Percentiles rank a stretch among this genome's conserved stretches.
Evolutionary conservation across 2,888 invertebrate genomes (phyloP).

Genomic region (Apoderus coryli): DNA sequence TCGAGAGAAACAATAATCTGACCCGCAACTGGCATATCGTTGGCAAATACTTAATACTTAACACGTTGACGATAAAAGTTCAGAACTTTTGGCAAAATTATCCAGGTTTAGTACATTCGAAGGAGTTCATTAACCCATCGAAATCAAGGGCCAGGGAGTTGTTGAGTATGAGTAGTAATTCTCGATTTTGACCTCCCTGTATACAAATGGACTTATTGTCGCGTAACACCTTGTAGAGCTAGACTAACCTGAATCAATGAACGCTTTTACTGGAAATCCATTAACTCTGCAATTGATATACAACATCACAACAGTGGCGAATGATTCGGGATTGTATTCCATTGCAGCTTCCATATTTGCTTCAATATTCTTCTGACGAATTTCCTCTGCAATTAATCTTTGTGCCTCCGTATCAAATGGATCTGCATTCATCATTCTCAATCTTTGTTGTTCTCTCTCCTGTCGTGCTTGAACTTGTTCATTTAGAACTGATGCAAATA

Average conservation of each 20-base stretch:
- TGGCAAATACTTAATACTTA: too few relatives aligned
- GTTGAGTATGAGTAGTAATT: too few relatives aligned
- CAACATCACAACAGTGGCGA: constrained; percentile 95
- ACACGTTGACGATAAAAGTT: too few relatives aligned
- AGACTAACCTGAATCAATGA: constrained; percentile 83
- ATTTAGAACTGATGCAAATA: constrained; percentile 61
- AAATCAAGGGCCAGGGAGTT: too few relatives aligned
- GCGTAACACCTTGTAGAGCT: too few relatives aligned
- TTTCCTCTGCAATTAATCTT: constrained; percentile 88
- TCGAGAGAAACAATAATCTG: too few relatives aligned
- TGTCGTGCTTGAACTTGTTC: constrained; percentile 73
- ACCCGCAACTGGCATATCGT: too few relatives aligned
- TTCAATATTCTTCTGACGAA: constrained; percentile 89
- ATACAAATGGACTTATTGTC: too few relatives aligned
- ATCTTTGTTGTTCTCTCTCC: constrained; percentile 67
- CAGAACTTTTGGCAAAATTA: too few relatives aligned
- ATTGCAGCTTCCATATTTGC: constrained; percentile 98
- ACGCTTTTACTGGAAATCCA: constrained; percentile 92
- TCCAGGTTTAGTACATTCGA: too few relatives aligned
- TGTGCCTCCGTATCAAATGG: constrained; percentile 95
- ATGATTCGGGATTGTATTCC: constrained; percentile 97
- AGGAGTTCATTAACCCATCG: too few relatives aligned
- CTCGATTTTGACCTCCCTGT: too few relatives aligned
- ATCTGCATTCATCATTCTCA: constrained; percentile 83
- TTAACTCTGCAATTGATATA: constrained; percentile 96